These are phyloP conservation scores for Drosophila borealis DNA, from an alignment of 2,888 invertebrate genomes.

Conservation along the genomic window DNA sequence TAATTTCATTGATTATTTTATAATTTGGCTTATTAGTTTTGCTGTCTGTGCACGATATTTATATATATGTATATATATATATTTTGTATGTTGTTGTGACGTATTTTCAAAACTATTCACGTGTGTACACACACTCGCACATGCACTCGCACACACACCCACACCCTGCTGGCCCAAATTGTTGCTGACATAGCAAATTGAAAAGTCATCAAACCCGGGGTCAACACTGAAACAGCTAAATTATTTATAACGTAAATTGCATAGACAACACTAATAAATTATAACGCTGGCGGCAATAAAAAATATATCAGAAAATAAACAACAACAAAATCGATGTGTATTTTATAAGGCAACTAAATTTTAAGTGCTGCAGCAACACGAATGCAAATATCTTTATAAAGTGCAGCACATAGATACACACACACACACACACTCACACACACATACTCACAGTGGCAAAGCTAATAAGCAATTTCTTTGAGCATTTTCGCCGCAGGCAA, in stretches of 20 bases:
- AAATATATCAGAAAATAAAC: slow-evolving; percentile 8
- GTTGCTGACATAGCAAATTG: slow-evolving; percentile 48
- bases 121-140: not conserved
- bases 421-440: not conserved
- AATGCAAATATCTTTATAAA: slow-evolving; percentile 30
- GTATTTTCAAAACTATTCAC: slow-evolving; percentile 23
- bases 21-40: slow-evolving; percentile 1
- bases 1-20: too few species aligned
- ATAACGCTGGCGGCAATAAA: slow-evolving; percentile 29
- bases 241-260: slow-evolving; percentile 20
- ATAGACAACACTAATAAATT: slow-evolving; percentile 52
- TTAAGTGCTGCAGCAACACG: slow-evolving; percentile 30
- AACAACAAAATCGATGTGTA: slow-evolving; percentile 8
- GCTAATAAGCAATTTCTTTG: slow-evolving; percentile 69
- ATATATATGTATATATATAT: not conserved
- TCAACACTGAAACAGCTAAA: slow-evolving; percentile 3
- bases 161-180: slow-evolving; percentile 12
- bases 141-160: not conserved
- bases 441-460: slow-evolving; percentile 35
- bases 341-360: slow-evolving; percentile 32
- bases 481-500: slow-evolving; percentile 31
- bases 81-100: not conserved
- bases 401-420: slow-evolving; percentile 15
- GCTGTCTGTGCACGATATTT: not conserved
- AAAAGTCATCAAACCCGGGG: slow-evolving; percentile 21